Conservation (phyloP, 2,113 vertebrate genomes). For the Eretmochelys imbricata region DNA sequence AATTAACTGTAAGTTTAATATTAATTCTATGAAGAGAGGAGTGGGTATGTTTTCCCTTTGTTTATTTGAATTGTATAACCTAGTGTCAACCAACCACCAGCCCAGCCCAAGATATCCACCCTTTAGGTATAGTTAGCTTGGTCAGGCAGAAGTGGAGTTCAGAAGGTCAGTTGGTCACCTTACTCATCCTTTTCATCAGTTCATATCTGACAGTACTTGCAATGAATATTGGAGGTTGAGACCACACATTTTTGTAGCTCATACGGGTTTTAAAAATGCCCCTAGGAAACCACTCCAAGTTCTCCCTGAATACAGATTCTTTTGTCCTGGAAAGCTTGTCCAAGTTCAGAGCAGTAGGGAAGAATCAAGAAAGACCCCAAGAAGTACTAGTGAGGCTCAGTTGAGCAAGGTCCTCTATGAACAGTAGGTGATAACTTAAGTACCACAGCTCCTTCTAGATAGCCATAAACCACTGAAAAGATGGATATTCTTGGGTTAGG, state of each 20-base stretch:
- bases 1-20: background rate
- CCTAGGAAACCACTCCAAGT: rapidly evolving
- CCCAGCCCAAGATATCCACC: background rate
- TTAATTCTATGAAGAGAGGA: background rate
- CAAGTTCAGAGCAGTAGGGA: background rate
- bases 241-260: background rate
- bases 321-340: background rate
- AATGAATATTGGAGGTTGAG: background rate
- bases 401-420: background rate
- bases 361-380: background rate
- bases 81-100: rapidly evolving
- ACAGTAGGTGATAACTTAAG: background rate
- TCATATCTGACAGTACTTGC: background rate
- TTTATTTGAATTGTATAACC: background rate
- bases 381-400: background rate
- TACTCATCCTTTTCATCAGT: background rate
- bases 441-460: background rate
- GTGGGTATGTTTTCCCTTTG: background rate
- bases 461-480: background rate
- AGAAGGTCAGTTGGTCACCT: background rate
- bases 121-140: background rate
- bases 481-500: background rate
- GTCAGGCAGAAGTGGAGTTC: background rate
- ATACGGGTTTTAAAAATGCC: background rate
- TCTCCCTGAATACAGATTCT: background rate